A percentile compares a stretch with the other conserved stretches of the same genome.
phyloP scores from a whole-genome alignment of 1,140 invertebrate species.

The Marisa cornuarietis region DNA sequence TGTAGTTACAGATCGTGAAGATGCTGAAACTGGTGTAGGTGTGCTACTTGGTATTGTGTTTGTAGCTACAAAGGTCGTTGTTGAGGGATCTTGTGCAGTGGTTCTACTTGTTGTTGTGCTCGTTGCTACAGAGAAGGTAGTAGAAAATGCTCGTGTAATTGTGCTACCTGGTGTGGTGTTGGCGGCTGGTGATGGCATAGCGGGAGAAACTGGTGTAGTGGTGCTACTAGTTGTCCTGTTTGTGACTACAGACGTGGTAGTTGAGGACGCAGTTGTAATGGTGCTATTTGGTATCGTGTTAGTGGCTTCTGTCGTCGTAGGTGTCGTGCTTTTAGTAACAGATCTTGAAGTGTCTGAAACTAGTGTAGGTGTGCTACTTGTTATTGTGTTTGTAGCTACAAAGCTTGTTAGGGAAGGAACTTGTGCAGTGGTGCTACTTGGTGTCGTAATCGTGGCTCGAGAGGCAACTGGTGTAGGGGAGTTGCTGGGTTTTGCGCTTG shows the following conservation, averaged over 20 bases:
- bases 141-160: no score
- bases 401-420: no score
- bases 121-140: background rate
- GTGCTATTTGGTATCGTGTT: background rate
- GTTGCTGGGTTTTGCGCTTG: no score
- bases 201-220: no score
- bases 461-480: background rate
- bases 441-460: background rate
- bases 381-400: background rate
- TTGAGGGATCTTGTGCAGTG: no score
- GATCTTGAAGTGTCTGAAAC: background rate
- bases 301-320: background rate
- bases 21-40: no score
- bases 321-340: background rate
- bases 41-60: no score
- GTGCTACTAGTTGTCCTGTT: background rate
- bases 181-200: no score
- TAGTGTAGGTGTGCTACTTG: no score
- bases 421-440: background rate
- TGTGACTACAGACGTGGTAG: background rate
- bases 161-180: no score
- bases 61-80: no score
- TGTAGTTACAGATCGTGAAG: no score
- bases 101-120: background rate
- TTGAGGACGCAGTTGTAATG: background rate